Evolutionary conservation across 2,888 invertebrate species (phyloP).

Genomic region (Pseudococcus viburni): DNA sequence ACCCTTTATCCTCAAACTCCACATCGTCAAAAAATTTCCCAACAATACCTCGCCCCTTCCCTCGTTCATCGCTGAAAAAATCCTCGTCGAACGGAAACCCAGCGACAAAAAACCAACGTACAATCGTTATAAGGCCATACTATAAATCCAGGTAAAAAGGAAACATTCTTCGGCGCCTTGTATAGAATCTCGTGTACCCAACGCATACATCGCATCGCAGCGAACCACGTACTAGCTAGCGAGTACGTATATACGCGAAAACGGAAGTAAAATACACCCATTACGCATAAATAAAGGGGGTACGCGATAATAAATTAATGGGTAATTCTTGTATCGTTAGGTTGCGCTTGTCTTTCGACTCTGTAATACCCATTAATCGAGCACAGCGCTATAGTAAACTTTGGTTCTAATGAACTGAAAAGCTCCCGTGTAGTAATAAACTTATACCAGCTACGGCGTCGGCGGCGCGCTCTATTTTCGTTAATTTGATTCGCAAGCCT

Average conservation of each 20-base stretch:
- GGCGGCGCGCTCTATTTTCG: conserved; percentile 18
- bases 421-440: conserved; percentile 34
- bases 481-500: conserved; percentile 30
- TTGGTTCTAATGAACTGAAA: conserved; percentile 66
- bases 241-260: background rate
- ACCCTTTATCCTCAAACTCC: too few species aligned
- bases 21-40: too few species aligned
- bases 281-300: conserved; percentile 41
- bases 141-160: conserved; percentile 29
- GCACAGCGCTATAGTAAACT: conserved; percentile 61
- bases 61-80: background rate
- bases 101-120: background rate
- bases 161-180: background rate
- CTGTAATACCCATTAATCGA: conserved; percentile 66
- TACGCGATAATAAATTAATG: conserved; percentile 66
- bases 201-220: background rate
- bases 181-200: background rate
- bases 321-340: conserved; percentile 67
- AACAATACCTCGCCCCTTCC: background rate
- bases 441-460: conserved; percentile 33
- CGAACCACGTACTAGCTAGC: background rate
- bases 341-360: conserved; percentile 65
- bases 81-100: background rate
- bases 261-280: conserved; percentile 63
- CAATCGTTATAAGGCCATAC: background rate